phyloP scores from a whole-genome alignment of 2,888 invertebrate genomes.

The Synanthedon andrenaeformis region DNA sequence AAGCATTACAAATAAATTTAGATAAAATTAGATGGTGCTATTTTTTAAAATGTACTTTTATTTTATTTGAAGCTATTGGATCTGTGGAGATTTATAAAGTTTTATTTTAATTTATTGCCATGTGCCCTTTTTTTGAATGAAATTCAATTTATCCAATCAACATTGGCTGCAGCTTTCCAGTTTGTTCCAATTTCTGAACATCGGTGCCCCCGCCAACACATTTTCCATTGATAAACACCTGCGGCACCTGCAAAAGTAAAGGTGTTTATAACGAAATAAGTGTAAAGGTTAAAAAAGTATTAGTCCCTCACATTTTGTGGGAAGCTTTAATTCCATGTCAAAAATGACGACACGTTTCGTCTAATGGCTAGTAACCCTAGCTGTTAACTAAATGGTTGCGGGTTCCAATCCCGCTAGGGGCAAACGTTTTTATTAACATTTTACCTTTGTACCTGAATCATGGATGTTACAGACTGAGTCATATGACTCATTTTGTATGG shows the following conservation, averaged over 20 bases:
- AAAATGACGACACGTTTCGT: too few relatives aligned
- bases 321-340: too few relatives aligned
- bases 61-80: neutral
- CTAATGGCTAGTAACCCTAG: too few relatives aligned
- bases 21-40: too few relatives aligned
- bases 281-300: neutral
- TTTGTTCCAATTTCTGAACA: slow-evolving; percentile 78
- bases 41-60: neutral
- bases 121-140: too few relatives aligned
- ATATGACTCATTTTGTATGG: too few relatives aligned
- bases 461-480: too few relatives aligned
- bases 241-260: slow-evolving; percentile 79
- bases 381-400: too few relatives aligned
- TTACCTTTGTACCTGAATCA: too few relatives aligned
- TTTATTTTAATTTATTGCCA: neutral
- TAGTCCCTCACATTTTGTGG: neutral
- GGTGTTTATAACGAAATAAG: neutral
- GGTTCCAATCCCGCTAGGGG: too few relatives aligned
- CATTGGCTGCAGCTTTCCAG: slow-evolving; percentile 75
- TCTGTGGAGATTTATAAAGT: neutral
- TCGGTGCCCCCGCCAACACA: slow-evolving; percentile 95
- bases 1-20: too few relatives aligned
- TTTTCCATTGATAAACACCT: slow-evolving; percentile 92
- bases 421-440: too few relatives aligned
- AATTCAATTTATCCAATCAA: slow-evolving; percentile 44